Conservation (phyloP, 2,888 invertebrate species). For the Synanthedon andrenaeformis region DNA sequence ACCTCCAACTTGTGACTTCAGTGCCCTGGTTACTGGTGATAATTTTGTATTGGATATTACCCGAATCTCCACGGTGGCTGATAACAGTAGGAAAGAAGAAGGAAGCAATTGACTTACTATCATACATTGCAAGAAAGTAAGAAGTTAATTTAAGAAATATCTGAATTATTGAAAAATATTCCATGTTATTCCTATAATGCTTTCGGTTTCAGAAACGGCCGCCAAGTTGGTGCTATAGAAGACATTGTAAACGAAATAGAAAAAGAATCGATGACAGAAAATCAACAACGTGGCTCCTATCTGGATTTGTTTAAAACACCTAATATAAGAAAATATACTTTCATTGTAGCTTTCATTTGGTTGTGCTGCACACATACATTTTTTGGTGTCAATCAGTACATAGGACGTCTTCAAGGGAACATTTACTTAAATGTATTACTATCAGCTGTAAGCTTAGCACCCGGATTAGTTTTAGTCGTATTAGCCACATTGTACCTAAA, state of each 20-base stretch:
- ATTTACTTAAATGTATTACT: slow-evolving; percentile 84
- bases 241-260: slow-evolving; percentile 40
- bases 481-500: slow-evolving; percentile 36
- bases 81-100: slow-evolving; percentile 75
- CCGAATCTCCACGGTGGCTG: slow-evolving; percentile 86
- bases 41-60: slow-evolving; percentile 76
- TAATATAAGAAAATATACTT: slow-evolving; percentile 75
- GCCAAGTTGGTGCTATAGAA: slow-evolving; percentile 38
- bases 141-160: slow-evolving; percentile 4
- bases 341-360: slow-evolving; percentile 80
- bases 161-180: not conserved
- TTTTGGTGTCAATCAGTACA: slow-evolving; percentile 85
- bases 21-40: slow-evolving; percentile 64
- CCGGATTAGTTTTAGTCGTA: slow-evolving; percentile 37
- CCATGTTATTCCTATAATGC: not conserved
- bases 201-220: slow-evolving; percentile 45
- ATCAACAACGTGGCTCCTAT: slow-evolving; percentile 32
- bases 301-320: slow-evolving; percentile 76
- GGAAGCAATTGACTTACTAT: slow-evolving; percentile 73
- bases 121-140: slow-evolving; percentile 70
- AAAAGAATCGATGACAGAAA: slow-evolving; percentile 20
- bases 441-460: slow-evolving; percentile 60
- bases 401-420: slow-evolving; percentile 80
- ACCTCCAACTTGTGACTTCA: slow-evolving; percentile 69
- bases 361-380: slow-evolving; percentile 83